Percentiles rank a stretch among this genome's conserved stretches.
Evolutionary conservation across 2,797 vertebrate genomes (phyloP).

Genomic region (Selene dorsalis): DNA sequence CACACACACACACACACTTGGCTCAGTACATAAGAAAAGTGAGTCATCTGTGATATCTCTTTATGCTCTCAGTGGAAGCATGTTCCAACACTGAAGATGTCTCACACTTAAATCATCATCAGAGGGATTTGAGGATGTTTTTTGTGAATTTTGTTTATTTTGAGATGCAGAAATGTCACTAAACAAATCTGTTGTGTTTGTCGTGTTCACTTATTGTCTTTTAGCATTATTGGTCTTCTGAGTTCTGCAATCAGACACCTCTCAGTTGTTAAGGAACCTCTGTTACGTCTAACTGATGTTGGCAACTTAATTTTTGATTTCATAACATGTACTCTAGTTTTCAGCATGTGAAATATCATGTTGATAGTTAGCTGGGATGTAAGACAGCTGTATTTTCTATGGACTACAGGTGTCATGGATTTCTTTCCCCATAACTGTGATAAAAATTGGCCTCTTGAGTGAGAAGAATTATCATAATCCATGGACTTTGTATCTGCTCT

Average conservation of each 20-base stretch:
- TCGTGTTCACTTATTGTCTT: neutral
- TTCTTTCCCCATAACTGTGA: constrained; percentile 1
- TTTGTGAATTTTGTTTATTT: constrained; percentile 7
- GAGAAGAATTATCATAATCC: neutral
- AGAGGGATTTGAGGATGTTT: constrained; percentile 33
- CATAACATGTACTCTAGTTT: neutral
- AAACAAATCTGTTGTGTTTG: constrained; percentile 25
- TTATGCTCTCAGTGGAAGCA: constrained; percentile 45
- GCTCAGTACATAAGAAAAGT: constrained; percentile 40
- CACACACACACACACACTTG: constrained; percentile 28
- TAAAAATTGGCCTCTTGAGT: neutral
- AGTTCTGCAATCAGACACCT: neutral
- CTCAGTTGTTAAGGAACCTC: neutral
- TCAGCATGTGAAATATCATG: neutral
- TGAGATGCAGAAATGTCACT: constrained; percentile 21
- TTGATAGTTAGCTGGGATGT: neutral
- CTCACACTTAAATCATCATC: constrained; percentile 36
- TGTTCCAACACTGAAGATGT: constrained; percentile 42
- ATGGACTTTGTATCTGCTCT: neutral
- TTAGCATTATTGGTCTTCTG: neutral
- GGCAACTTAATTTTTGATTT: neutral
- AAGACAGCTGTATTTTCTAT: neutral
- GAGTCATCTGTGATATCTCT: constrained; percentile 61
- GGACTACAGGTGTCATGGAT: neutral
- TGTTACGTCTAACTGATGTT: neutral